Conservation (phyloP, 2,797 vertebrate species). For the Gorsachius magnificus region DNA sequence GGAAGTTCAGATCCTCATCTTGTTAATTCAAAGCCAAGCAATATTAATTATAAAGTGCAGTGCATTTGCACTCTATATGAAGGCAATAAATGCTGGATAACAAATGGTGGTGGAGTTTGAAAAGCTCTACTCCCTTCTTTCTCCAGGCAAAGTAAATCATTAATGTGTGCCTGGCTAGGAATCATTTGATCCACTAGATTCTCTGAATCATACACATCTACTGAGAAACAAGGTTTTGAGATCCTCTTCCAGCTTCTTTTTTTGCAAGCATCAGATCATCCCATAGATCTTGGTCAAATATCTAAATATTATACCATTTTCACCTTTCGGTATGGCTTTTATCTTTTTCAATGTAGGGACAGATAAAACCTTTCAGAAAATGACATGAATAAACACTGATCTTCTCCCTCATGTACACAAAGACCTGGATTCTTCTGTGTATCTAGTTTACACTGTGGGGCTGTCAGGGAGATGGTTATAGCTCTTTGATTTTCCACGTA, state of each 20-base stretch:
- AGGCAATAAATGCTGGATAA: neutral
- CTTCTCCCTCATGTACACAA: neutral
- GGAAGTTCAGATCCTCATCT: neutral
- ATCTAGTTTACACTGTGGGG: neutral
- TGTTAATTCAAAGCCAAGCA: neutral
- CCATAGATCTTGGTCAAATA: neutral
- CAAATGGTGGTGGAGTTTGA: neutral
- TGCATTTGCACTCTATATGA: neutral
- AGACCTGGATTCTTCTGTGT: neutral
- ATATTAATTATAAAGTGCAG: neutral
- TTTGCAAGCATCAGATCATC: neutral
- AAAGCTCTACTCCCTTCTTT: neutral
- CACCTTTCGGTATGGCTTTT: neutral
- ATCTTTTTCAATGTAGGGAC: neutral
- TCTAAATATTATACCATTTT: neutral
- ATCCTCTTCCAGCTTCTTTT: neutral
- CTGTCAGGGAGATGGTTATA: constrained; percentile 34
- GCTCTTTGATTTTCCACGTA: neutral
- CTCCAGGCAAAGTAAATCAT: neutral
- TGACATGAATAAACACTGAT: neutral
- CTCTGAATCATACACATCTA: neutral
- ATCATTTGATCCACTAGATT: neutral
- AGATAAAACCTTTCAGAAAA: neutral
- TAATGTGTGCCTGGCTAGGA: neutral
- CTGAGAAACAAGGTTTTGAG: neutral